Conservation (phyloP, 2,888 invertebrate species). For the Ellobium chinense region DNA sequence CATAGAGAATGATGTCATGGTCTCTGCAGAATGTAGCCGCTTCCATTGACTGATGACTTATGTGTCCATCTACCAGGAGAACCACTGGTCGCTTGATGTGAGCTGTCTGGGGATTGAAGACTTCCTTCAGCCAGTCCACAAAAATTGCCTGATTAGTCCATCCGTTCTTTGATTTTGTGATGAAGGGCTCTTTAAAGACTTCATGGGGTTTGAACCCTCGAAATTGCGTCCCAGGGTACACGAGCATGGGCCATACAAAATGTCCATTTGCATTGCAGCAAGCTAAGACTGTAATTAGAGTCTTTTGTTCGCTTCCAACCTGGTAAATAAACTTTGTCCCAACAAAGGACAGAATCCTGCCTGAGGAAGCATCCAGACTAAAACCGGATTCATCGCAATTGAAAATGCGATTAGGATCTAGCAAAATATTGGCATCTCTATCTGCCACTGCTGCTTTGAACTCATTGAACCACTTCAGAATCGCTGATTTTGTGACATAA, state of each 20-base stretch:
- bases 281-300: slow-evolving; percentile 21
- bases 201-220: slow-evolving; percentile 7
- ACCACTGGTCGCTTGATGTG: background rate
- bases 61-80: slow-evolving; percentile 16
- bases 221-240: slow-evolving; percentile 22
- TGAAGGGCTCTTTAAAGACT: background rate
- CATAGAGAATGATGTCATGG: background rate
- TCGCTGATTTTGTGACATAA: background rate
- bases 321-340: background rate
- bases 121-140: background rate
- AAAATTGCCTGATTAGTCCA: slow-evolving; percentile 6
- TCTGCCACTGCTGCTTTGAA: background rate
- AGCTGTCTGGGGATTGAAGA: background rate
- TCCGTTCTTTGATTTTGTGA: slow-evolving; percentile 7
- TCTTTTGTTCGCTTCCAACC: background rate
- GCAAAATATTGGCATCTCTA: background rate
- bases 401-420: background rate
- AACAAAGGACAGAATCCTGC: background rate
- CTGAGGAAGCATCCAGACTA: background rate
- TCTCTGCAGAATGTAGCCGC: background rate
- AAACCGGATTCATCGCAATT: background rate
- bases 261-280: slow-evolving; percentile 24
- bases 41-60: slow-evolving; percentile 1
- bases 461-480: background rate
- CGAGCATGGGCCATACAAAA: slow-evolving; percentile 15